phyloP scores from a whole-genome alignment of 2,797 vertebrate genomes.

The Allobates femoralis region DNA sequence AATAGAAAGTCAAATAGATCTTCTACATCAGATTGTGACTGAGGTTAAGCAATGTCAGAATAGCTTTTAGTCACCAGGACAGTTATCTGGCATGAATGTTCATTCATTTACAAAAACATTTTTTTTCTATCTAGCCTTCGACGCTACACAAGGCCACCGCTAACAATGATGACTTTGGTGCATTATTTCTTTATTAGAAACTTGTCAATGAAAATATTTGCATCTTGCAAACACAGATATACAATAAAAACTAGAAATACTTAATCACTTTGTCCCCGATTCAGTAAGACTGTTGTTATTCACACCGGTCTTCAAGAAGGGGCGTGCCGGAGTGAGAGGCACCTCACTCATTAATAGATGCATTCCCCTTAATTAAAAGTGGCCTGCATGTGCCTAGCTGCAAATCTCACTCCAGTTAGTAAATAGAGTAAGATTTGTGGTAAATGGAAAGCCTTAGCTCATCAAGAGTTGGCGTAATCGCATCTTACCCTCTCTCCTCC shows the following conservation, averaged over 20 bases:
- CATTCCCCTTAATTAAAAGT: no score
- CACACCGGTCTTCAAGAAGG: no score
- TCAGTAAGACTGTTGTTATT: no score
- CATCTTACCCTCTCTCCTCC: no score
- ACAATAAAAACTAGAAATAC: not conserved
- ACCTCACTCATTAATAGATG: no score
- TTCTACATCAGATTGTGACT: constrained; percentile 21
- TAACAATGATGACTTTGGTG: not conserved
- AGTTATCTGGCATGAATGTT: not conserved
- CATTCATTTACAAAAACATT: constrained; percentile 7
- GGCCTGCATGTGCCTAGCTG: no score
- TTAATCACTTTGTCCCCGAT: no score
- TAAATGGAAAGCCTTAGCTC: no score
- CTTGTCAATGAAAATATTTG: not conserved
- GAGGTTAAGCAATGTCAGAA: constrained; percentile 45
- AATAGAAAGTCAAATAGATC: constrained; percentile 50
- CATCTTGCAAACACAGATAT: not conserved
- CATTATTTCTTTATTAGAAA: not conserved
- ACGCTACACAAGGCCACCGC: not conserved
- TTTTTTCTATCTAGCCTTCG: not conserved
- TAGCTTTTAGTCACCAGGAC: constrained; percentile 8
- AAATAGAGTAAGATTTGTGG: no score
- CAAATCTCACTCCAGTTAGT: no score
- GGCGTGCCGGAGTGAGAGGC: no score
- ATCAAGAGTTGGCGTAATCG: no score